Percentiles rank a stretch among this genome's conserved stretches.
These are phyloP conservation scores for Monochamus alternatus DNA, from an alignment of 2,888 invertebrate species.

Conservation along the genomic window DNA sequence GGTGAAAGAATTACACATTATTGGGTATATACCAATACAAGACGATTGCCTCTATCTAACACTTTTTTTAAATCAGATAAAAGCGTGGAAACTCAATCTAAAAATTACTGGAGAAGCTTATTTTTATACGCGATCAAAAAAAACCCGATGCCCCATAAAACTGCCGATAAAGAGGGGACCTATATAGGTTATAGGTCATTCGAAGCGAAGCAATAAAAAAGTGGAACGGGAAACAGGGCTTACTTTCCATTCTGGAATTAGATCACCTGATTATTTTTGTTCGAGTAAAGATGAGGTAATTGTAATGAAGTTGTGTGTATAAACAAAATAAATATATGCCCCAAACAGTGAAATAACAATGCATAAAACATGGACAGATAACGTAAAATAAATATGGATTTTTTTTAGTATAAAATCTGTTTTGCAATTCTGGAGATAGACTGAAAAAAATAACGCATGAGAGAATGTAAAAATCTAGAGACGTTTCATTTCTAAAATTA, in stretches of 20 bases:
- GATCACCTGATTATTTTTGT: neutral
- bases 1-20: no score
- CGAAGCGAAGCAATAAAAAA: conserved; percentile 3
- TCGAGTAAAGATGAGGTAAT: neutral
- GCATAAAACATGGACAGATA: neutral
- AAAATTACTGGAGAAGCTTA: neutral
- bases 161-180: conserved; percentile 11
- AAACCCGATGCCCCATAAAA: neutral
- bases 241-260: neutral
- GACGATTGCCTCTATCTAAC: no score
- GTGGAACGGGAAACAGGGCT: neutral
- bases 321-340: no score
- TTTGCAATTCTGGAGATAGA: no score
- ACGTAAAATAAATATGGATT: neutral
- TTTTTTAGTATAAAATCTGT: no score
- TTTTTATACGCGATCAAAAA: neutral
- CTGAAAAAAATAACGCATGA: no score
- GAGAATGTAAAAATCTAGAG: no score
- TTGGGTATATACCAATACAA: no score
- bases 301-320: neutral
- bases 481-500: no score
- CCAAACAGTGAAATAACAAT: no score
- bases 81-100: neutral
- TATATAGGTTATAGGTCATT: conserved; percentile 13
- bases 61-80: no score